Evolutionary conservation across 2,113 vertebrate genomes (phyloP), one percentile per base, ranked within the genome.

Genomic region (Crotalus viridis): DNA sequence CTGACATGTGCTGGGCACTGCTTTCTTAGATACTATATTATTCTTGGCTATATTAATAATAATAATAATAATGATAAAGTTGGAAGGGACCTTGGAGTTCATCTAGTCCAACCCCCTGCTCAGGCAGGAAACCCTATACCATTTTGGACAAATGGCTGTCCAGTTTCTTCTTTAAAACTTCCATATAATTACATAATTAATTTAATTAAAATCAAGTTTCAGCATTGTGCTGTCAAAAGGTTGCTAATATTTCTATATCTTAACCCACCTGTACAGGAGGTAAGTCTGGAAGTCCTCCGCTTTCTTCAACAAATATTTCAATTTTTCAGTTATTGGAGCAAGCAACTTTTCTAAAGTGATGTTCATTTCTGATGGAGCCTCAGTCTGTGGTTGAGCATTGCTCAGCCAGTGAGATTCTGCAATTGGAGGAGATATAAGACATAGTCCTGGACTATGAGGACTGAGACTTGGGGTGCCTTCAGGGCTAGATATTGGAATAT

Each of bases 301-400:
- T 93, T 98, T 97, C 90, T 92, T 96, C 56, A 98, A 94, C 90
- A 98, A 96, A 94, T 97, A 97, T 24, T 97, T 96, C 17, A 98
- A 95, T 92, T 98, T 98, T 85, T 97, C 95, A 0, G 96, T 96
- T 91, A 97, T 89, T 26, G 96, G 96, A 55, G 94, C 96, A 21
- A 98, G 94, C 81, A 97, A 95, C 24, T 94, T 93, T 57, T 98
- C 97, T 94, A 97, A 39, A 21, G 57, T 91, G 10, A 92, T 28
- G 22, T 97, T 93, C 52, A 52, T 48, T 33, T 24, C 91, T 6
- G 89, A 88, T 15, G 6, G 46, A 59, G 90, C 64, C 13, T 26
- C 87, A 9, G 87, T 24, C 69, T 64, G 93, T 24, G 93, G 69
- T 26, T 88, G 46, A 7, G 33, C 87, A 28, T 43, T 89, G 74